Base-by-base conservation (phyloP, 2,888 invertebrate genomes). In the Sarcophaga carnaria region DNA sequence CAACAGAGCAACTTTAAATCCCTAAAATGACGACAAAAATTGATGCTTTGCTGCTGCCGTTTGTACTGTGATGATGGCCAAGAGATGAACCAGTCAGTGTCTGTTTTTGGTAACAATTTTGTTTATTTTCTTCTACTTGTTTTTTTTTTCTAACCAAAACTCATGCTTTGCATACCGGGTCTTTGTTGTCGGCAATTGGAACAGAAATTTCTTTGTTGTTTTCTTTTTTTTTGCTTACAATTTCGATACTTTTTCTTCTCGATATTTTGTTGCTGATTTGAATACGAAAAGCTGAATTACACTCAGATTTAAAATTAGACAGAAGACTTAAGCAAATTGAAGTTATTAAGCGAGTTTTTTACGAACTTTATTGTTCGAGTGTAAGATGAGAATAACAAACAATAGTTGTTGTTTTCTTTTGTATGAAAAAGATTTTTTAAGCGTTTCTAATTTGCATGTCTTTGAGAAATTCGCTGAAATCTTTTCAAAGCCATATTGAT, bases 381-480 rank as follows among this genome's bases (percentile, higher is more conserved):
- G 84, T 79, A 62, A 80, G 59, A 27, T 60, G 59, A 37, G 37
- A 49, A 69, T n/a, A 69, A 17, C 27, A 80, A 64, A 80, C 83
- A 83, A 80, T 75, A 60, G 74, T 60, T 70, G 66, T 76, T 72
- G 59, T 78, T 47, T 27, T 84, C 69, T 74, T 79, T 10, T 70
- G 67, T 63, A 54, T 37, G 20, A 45, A 6, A 67, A 47, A 67
- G 60, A 75, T 69, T 78, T 69, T 75, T 70, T 20, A 70, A 79
- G 78, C 75, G 64, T 81, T 83, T 87, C 86, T 87, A 87, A 87
- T 87, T 87, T 87, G 87, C 87, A 87, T 87, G 83, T 78, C 84
- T 87, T 87, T 84, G 81, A 78, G 83, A 84, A 87, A 76, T 87
- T 87, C 87, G 81, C 67, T 87, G 87, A 84, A 87, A 79, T 87